Evolutionary conservation across 2,797 vertebrate species (phyloP).

Genomic region (Centroberyx gerrardi): DNA sequence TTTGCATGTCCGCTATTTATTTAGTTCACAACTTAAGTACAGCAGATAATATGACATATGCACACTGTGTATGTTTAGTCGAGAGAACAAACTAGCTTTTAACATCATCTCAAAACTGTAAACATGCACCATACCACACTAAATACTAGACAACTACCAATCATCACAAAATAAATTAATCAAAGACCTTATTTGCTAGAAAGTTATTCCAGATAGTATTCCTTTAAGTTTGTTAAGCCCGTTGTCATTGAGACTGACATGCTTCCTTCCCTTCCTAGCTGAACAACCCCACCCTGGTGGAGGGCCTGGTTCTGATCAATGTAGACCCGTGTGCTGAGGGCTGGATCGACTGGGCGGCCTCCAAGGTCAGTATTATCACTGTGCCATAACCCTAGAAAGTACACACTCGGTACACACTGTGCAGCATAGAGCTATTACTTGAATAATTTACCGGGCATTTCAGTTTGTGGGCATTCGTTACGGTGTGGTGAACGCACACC

Average conservation of each 20-base stretch:
- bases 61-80: not conserved
- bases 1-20: not conserved
- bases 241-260: not conserved
- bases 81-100: not conserved
- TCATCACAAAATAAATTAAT: not conserved
- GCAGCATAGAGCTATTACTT: not conserved
- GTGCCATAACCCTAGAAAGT: not conserved
- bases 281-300: slow-evolving; percentile 91
- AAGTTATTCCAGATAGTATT: not conserved
- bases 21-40: not conserved
- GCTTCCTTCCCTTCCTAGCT: slow-evolving; percentile 83
- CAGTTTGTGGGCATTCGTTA: slow-evolving; percentile 1
- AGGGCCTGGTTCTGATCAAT: slow-evolving; percentile 96
- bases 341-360: slow-evolving; percentile 99
- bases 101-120: not conserved
- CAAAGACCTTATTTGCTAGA: not conserved
- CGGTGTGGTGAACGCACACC: slow-evolving; percentile 6
- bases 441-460: slow-evolving; percentile 41
- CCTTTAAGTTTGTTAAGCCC: not conserved
- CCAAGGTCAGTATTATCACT: slow-evolving; percentile 87
- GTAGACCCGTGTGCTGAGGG: slow-evolving; percentile 97
- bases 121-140: not conserved
- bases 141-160: not conserved
- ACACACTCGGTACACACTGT: not conserved
- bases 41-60: not conserved